Evolutionary conservation across 2,113 vertebrate genomes (phyloP), one percentile per base, ranked within the genome.

Genomic region (Prunella himalayana): DNA sequence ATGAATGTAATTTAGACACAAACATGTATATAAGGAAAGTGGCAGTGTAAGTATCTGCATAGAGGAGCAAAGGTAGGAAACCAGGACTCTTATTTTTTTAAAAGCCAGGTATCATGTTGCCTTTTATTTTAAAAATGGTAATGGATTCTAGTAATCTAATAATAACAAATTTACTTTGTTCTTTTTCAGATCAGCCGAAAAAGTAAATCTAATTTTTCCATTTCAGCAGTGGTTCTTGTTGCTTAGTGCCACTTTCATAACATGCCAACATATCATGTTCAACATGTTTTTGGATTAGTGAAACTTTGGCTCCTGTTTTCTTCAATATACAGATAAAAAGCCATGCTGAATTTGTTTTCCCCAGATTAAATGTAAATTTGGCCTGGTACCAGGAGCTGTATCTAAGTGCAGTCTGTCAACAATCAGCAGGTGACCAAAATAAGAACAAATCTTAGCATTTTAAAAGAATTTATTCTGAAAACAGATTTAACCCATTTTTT

Each of bases 361-460:
- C 9, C 13, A 21, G 69, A 68, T 78, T 51, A 90, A 71, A 60
- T 68, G 44, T 71, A 69, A 56, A 44, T 86, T 92, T 96, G 94
- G 83, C 88, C 28, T 82, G 15, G 18, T 83, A 72, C 91, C 83
- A 82, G 61, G 33, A 82, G 15, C 60, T 93, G 30, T 90, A 51
- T 90, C 76, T 66, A 37, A 73, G 45, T 70, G 31, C 69, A 71
- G 77, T 91, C 83, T 95, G 81, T 82, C 70, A 88, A 16, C 92
- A 76, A 11, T 44, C 82, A 86, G n/a, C 42, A 91, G 61, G 78
- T 78, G 25, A 91, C 81, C 37, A 50, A 82, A 89, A 89, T n/a
- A 83, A 47, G 89, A 76, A 76, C 4, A 72, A 72, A 82, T 72
- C 24, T 64, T 81, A 61, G 17, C 2, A 3, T 72, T 94, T 95